Conservation (phyloP, 2,797 vertebrate genomes). For the Gouania willdenowi region DNA sequence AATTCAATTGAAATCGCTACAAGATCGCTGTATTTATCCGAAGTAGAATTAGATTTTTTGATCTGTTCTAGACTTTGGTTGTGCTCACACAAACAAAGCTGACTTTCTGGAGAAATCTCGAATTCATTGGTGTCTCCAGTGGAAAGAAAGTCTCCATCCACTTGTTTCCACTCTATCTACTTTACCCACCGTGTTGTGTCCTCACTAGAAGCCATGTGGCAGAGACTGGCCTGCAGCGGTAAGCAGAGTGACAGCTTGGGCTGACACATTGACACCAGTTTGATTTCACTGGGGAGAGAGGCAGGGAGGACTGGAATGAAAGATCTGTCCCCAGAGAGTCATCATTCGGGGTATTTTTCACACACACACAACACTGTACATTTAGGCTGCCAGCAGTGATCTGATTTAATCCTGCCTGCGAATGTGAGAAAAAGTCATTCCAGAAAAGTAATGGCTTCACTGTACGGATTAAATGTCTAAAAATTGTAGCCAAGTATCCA, state of each 20-base stretch:
- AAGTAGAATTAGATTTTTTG: too few species aligned
- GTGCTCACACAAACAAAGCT: too few species aligned
- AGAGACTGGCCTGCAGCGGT: conserved; percentile 47
- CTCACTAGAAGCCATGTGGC: conserved; percentile 25
- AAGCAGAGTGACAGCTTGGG: conserved; percentile 60
- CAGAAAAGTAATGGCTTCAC: conserved; percentile 29
- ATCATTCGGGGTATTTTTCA: conserved; percentile 60
- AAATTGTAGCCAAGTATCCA: conserved; percentile 49
- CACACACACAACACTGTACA: conserved; percentile 36
- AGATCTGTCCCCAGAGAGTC: conserved; percentile 60
- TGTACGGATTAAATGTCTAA: conserved; percentile 39
- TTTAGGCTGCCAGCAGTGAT: conserved; percentile 27
- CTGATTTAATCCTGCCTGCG: conserved; percentile 23
- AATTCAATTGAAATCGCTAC: too few species aligned
- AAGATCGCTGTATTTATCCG: too few species aligned
- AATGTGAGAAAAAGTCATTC: conserved; percentile 33
- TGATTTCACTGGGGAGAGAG: conserved; percentile 58
- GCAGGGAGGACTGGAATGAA: conserved; percentile 46
- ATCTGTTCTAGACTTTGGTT: too few species aligned
- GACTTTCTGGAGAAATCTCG: too few species aligned
- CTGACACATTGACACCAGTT: conserved; percentile 58
- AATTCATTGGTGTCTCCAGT: conserved; percentile 56
- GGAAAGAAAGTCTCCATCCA: conserved; percentile 32
- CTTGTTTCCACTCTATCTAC: conserved; percentile 5
- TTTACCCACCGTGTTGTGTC: conserved; percentile 6